Percentiles rank a stretch among this genome's conserved stretches.
These are phyloP conservation scores for Heptranchias perlo DNA, from an alignment of 2,113 vertebrate species.

Conservation along the genomic window DNA sequence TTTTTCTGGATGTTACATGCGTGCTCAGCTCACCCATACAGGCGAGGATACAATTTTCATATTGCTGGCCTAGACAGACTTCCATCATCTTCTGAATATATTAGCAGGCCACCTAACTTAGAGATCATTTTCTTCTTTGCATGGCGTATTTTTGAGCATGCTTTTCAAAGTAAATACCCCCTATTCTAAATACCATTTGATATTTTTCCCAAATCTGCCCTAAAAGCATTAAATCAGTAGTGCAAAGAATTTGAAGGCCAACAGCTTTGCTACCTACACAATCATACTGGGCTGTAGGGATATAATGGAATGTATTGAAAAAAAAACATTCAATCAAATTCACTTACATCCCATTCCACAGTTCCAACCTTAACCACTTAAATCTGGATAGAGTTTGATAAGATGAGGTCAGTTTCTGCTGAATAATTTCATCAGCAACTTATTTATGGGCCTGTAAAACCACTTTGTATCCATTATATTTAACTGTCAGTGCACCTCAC, in stretches of 20 bases:
- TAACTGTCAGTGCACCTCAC: not conserved
- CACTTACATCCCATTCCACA: not conserved
- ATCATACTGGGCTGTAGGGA: not conserved
- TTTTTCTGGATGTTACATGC: not conserved
- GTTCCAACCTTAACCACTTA: not conserved
- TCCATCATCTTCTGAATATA: not conserved
- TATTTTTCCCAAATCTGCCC: not conserved
- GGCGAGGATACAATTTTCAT: not conserved
- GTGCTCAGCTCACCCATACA: not conserved
- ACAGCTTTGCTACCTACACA: not conserved
- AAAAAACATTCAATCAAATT: not conserved
- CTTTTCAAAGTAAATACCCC: not conserved
- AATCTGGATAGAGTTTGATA: not conserved
- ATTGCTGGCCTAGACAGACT: not conserved
- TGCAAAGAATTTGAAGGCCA: not conserved
- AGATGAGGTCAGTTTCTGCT: not conserved
- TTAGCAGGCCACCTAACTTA: not conserved
- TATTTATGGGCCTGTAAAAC: not conserved
- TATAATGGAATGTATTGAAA: not conserved
- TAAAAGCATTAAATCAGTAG: not conserved
- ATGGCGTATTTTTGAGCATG: not conserved
- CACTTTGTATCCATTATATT: not conserved
- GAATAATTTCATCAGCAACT: not conserved
- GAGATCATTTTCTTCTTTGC: constrained; percentile 1
- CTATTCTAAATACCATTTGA: not conserved